Base-by-base conservation (phyloP, 2,888 invertebrate genomes). In the Erannis defoliaria region DNA sequence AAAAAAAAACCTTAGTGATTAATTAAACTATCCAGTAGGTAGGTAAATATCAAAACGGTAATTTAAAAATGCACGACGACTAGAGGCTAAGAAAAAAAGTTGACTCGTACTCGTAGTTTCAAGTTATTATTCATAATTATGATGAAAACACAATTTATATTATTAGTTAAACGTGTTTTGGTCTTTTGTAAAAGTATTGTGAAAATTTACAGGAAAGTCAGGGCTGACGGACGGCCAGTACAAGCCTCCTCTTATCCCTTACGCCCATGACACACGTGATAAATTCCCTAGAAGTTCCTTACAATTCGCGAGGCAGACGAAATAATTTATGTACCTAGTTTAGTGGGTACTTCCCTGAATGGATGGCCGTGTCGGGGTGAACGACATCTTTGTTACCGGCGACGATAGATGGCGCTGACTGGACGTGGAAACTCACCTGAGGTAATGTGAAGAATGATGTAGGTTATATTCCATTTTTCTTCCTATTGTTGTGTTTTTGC, bases 261-360 rank as follows among this genome's bases (percentile, higher is more conserved):
- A 51, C n/a, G 55, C 75, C 72, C 50, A 33, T 72, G 21, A 67
- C 78, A 79, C 73, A 79, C 82, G 86, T 89, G 89, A 91, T 91
- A 90, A 89, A 91, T 91, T 87, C 81, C 82, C 86, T 77, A 80
- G 85, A 86, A 90, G 90, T 90, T 90, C 84, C 89, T 87, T 87
- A 88, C 90, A 88, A 90, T 89, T 85, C 84, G 86, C 78, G 85
- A 81, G 84, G 89, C 89, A 89, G 90, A 89, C 90, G 89, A 90
- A 91, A 91, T 91, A 90, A 91, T 91, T 89, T 91, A 91, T 90
- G 90, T 90, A 82, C 88, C 89, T 91, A 91, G 90, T 91, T 91
- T 91, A 90, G 88, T 86, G 86, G 85, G 85, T 85, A 84, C 88
- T 89, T 87, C 83, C 78, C 75, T 79, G 83, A 84, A 90, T 90